Evolutionary conservation across 1,140 invertebrate species (phyloP), one percentile per base, ranked within the genome.

Genomic region (Scylla paramamosain): DNA sequence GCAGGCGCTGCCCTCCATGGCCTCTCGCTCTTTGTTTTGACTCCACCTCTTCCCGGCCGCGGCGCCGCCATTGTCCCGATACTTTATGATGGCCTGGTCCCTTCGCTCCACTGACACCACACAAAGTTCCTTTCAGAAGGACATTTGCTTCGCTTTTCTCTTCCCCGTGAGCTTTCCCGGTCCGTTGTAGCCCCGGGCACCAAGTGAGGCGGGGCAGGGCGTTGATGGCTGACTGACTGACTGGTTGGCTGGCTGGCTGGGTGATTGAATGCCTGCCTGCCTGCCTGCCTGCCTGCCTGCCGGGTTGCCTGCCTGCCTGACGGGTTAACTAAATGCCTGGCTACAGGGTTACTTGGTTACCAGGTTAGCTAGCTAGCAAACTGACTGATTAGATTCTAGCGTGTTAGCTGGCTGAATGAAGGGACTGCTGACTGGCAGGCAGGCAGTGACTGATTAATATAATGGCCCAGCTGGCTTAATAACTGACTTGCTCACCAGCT

Each of bases 111-210:
- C 4, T 88, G 93, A 31, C 93, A 46, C 52, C 32, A 46, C 29
- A 94, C 93, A 94, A 94, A 94, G 93, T 94, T 89, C 77, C 59
- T 94, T 94, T 90, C 93, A 77, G 48, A 16, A 29, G 52, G 87
- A 77, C 86, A 29, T 94, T 89, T 94, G 29, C 83, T 86, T 82
- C 45, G 25, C 48, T 28, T 91, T 91, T 91, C 90, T 67, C 90
- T 67, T 59, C 46, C 46, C 25, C 90, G 89, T 10, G 48, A 25
- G 45, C n/a, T 88, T 16, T 77, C 67, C 67, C 8, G n/a, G 52
- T 31, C 31, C 82, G 31, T 32, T 92, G 91, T 39, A 39, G 67
- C 31, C 59, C 67, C 39, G 39, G 20, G 91, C 12, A 20, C 39
- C 0, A 25, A 46, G 67, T 10, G 59, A n/a, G 20, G 87, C 77